Base-by-base conservation (phyloP, 1,140 invertebrate species). In the Tribolium castaneum region DNA sequence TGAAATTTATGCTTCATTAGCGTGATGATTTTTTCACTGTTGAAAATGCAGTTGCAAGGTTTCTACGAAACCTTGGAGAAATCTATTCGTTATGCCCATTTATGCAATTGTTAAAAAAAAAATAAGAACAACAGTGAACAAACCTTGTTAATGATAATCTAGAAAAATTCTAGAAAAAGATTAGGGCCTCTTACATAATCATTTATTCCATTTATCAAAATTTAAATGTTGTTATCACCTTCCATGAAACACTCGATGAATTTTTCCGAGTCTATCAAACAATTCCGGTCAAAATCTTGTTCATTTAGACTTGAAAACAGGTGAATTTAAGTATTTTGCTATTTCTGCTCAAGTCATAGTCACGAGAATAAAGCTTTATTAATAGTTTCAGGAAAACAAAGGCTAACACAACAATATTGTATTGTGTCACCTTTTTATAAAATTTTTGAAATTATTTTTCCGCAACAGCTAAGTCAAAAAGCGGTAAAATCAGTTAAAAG, bases 1-100 rank as follows among this genome's bases (percentile, higher is more conserved):
- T 59, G 54, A 59, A 14, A 25, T 59, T 59, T 19, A 59, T 25
- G 54, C 16, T 59, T 59, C 54, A 59, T 59, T 59, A 59, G 14
- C 16, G 54, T 30, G 19, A 59, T 59, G 19, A 59, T 59, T 59
- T 52, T 52, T 52, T 14, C 13, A 10, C 16, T 52, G 51, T 52
- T 52, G 10, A 52, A 52, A 52, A 14, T 52, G 51, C 51, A 52
- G 6, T 52, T 52, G 51, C 51, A 45, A 45, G 39, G 25, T 45
- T 45, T 45, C n/a, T 45, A 9, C 39, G 7, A 45, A 45, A 45
- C 39, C 39, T 45, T 45, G 39, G 9, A 45, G 6, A 45, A 45
- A 45, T 45, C 39, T 10, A 45, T 45, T 45, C 9, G 39, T 45
- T 45, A 45, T 45, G 39, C 39, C 39, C 0, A 2, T 45, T 45